Evolutionary conservation across 1,140 invertebrate species (phyloP), one percentile per base, ranked within the genome.

Genomic region (Chrysomallon squamiferum): DNA sequence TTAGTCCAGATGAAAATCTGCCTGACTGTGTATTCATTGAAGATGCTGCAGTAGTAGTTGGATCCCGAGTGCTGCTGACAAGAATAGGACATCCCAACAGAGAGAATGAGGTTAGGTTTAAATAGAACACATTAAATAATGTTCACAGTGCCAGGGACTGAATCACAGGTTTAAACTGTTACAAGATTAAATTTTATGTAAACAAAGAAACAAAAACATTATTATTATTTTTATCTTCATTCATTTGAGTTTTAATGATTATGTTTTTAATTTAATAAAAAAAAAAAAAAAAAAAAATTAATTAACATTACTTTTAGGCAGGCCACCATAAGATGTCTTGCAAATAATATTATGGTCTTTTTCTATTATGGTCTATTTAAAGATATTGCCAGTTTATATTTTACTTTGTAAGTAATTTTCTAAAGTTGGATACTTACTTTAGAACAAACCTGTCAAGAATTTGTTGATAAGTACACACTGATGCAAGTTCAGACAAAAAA

Each of bases 1-100:
- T 97, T 72, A 92, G 93, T 20, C 90, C 94, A 1, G 93, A 95
- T 75, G 93, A 95, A 73, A 85, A 85, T 18, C 88, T 93, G 30
- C 93, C 94, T 9, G 89, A 93, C 68, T 92, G 92, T 77, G 90
- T 92, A 29, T 94, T 94, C 76, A 90, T 96, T n/a, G 95, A 97
- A 83, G 95, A 96, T 83, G 89, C 93, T 3, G 94, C 94, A 0
- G 89, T 97, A 9, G 89, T 96, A 56, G 93, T 94, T 75, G 95
- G 97, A 82, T 95, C 95, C 13, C 94, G 93, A 27, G 95, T 94
- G 0, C 87, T 97, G 0, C 90, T 98, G 33, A 91, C 92, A 2
- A 89, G 89, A 72, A 93, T 94, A 7, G 90, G 88, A 22, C 89
- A 92, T 66, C 79, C 87, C 3, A 72, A 78, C 0, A 86, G 93